Evolutionary conservation across 1,140 invertebrate genomes (phyloP).

Genomic region (Trachymyrmex cornetzi): DNA sequence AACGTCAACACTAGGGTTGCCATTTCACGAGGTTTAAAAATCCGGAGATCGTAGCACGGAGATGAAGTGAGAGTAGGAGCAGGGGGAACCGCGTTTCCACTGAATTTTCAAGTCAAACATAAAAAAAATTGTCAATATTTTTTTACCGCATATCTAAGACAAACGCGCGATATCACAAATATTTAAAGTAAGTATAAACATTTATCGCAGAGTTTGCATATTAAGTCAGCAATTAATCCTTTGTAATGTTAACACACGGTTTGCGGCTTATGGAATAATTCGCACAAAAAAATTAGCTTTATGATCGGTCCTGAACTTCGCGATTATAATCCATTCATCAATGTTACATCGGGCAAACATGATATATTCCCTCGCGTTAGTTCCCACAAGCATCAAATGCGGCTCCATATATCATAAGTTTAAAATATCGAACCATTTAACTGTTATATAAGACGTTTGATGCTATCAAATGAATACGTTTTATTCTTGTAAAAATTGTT

Average conservation of each 20-base stretch:
- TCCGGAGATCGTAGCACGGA: conserved; percentile 36
- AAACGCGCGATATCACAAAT: not conserved
- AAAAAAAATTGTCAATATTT: conserved; percentile 29
- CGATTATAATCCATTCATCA: conserved; percentile 60
- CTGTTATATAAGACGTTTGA: not conserved
- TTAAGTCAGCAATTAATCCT: conserved; percentile 6
- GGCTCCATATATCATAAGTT: conserved; percentile 44
- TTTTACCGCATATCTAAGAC: not conserved
- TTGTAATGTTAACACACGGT: conserved; percentile 16
- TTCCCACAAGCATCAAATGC: conserved; percentile 51
- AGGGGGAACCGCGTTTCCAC: not conserved
- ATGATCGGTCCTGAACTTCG: conserved; percentile 14
- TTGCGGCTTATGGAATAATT: not conserved
- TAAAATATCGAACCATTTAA: conserved; percentile 29
- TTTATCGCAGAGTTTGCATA: not conserved
- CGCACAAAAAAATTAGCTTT: conserved; percentile 52
- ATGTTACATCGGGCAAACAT: conserved; percentile 39
- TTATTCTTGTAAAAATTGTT: not conserved
- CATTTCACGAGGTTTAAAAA: conserved; percentile 56
- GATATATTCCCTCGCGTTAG: conserved; percentile 35
- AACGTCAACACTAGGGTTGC: conserved; percentile 52
- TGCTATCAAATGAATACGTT: not conserved
- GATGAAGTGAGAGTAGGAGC: not conserved
- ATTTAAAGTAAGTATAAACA: not conserved
- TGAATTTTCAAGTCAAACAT: conserved; percentile 29